Evolutionary conservation across 1,140 invertebrate genomes (phyloP), one percentile per base, ranked within the genome.

Genomic region (Leptinotarsa lineolata): DNA sequence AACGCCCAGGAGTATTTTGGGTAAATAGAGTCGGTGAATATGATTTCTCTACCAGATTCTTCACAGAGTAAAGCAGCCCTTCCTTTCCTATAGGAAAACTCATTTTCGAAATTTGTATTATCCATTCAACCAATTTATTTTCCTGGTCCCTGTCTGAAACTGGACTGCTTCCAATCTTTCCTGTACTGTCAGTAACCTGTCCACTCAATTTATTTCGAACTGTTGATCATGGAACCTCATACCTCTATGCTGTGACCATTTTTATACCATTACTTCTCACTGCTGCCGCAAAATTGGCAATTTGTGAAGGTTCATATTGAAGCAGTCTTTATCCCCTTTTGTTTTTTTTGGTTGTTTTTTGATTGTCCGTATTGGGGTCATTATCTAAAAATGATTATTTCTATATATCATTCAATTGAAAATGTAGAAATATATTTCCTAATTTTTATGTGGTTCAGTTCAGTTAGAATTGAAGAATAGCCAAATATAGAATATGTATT

Each of bases 51-150:
- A 74, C 54, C 54, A 74, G 45, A 39, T 77, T 71, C 48, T 80
- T 79, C 4, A 81, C 76, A n/a, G 77, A 79, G 68, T 76, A 60
- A 22, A 78, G 46, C 20, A 79, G 66, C 45, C 63, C 73, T 58
- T 80, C 74, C 70, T 73, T 80, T 69, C 76, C 75, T 22, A 79
- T 74, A 65, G 80, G 73, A 74, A 80, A 81, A 20, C 78, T 78
- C 73, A 70, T 73, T 70, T 67, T 63, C 48, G 77, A 68, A 68
- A 46, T 63, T 16, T 63, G 2, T 63, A 21, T 63, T n/a, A 63
- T 16, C 60, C 60, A 63, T 63, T 63, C 60, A 21, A 63, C 18
- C 22, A 63, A 21, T 24, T 16, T 24, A 21, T 63, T 18, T 24
- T 63, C 60, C 18, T 20, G 12, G 22, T 63, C 60, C 13, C 60